Evolutionary conservation across 2,888 invertebrate genomes (phyloP).

Genomic region (Heliconius hortense): DNA sequence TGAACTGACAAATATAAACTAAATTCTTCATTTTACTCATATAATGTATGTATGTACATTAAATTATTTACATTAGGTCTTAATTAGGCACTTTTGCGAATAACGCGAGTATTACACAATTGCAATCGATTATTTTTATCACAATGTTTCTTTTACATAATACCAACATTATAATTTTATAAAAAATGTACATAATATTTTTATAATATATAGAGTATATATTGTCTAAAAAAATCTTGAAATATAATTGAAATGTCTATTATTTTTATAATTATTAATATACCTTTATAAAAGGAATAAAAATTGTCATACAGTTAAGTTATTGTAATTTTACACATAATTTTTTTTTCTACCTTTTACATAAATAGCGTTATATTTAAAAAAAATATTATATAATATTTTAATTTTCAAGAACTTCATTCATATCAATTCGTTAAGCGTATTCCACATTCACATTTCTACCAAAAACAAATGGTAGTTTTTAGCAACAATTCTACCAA

Average conservation of each 20-base stretch:
- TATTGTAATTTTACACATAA: constrained; percentile 7
- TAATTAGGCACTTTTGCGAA: constrained; percentile 28
- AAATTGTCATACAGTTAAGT: constrained; percentile 7
- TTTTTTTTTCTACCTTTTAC: background rate
- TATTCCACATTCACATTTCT: constrained; percentile 10
- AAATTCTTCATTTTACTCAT: constrained; percentile 23
- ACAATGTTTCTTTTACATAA: constrained; percentile 31
- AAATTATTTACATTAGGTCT: constrained; percentile 38
- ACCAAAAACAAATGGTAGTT: constrained; percentile 2
- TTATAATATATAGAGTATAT: background rate
- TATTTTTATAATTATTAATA: constrained; percentile 5
- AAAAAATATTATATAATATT: background rate
- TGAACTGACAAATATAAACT: constrained; percentile 30
- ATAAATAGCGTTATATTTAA: background rate
- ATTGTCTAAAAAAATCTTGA: background rate
- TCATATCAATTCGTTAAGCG: constrained; percentile 12
- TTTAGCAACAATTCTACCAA: constrained; percentile 25
- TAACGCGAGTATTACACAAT: constrained; percentile 36
- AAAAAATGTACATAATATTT: background rate
- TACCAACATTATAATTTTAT: constrained; percentile 10
- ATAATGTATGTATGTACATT: constrained; percentile 33
- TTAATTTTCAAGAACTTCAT: background rate
- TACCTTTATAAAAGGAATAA: constrained; percentile 35
- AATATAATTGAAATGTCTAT: background rate
- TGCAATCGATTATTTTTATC: constrained; percentile 33